Evolutionary conservation across 2,797 vertebrate species (phyloP).

Genomic region (Linurgus olivaceus): DNA sequence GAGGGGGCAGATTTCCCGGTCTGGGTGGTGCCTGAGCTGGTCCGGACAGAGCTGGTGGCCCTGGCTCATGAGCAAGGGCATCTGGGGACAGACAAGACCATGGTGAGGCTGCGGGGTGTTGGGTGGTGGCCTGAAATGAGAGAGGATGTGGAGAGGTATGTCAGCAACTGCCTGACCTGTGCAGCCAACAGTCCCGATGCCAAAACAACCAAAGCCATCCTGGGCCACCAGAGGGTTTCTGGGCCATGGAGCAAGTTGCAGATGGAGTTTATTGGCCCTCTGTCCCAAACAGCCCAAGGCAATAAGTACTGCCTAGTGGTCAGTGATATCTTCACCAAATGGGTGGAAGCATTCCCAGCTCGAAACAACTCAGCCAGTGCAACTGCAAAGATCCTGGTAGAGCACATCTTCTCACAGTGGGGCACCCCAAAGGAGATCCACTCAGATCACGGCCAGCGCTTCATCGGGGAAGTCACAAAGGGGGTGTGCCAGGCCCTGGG

Average conservation of each 20-base stretch:
- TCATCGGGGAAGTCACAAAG: slow-evolving; percentile 18
- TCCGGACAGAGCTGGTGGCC: slow-evolving; percentile 38
- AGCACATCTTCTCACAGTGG: slow-evolving; percentile 39
- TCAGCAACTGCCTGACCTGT: slow-evolving; percentile 44
- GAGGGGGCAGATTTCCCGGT: slow-evolving; percentile 18
- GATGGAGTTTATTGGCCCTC: slow-evolving; percentile 54
- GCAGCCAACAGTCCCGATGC: background rate
- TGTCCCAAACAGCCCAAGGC: slow-evolving; percentile 54
- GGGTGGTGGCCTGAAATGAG: slow-evolving; percentile 64
- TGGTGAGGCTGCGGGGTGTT: slow-evolving; percentile 30
- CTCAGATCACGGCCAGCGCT: background rate
- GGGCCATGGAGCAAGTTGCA: slow-evolving; percentile 56
- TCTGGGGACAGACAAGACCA: slow-evolving; percentile 47
- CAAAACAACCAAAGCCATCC: slow-evolving; percentile 8
- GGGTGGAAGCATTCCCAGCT: slow-evolving; percentile 41
- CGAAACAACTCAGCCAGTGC: background rate
- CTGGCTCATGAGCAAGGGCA: slow-evolving; percentile 60
- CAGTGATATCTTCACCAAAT: slow-evolving; percentile 41
- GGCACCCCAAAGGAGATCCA: slow-evolving; percentile 45
- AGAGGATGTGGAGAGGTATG: slow-evolving; percentile 58
- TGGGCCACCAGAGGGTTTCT: slow-evolving; percentile 52
- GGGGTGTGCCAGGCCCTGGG: slow-evolving; percentile 56
- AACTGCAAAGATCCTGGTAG: slow-evolving; percentile 43
- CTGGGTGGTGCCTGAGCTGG: slow-evolving; percentile 54
- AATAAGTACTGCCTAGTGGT: slow-evolving; percentile 60